A percentile compares a stretch with the other conserved stretches of the same genome.
These are phyloP conservation scores for Tor tambroides DNA, from an alignment of 2,113 vertebrate genomes.

Conservation along the genomic window DNA sequence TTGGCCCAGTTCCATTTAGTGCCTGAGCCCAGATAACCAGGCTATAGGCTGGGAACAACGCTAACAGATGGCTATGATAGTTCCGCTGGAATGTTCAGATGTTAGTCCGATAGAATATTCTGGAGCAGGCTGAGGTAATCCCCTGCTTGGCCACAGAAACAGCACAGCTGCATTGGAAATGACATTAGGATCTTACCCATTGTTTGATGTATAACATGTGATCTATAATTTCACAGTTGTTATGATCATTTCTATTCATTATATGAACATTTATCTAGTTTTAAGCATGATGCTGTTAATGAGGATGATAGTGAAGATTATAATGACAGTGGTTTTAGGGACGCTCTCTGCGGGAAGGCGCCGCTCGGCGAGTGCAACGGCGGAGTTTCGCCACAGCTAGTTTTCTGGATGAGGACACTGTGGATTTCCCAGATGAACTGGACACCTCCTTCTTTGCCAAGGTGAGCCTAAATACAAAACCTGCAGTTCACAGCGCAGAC, in stretches of 20 bases:
- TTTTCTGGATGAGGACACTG: slow-evolving; percentile 92
- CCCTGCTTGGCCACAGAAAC: background rate
- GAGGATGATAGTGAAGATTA: slow-evolving; percentile 6
- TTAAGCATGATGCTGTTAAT: background rate
- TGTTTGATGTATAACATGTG: background rate
- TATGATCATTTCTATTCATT: background rate
- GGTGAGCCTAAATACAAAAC: slow-evolving; percentile 72
- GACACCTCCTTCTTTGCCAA: slow-evolving; percentile 98
- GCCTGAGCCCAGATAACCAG: slow-evolving; percentile 30
- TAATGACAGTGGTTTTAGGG: slow-evolving; percentile 43
- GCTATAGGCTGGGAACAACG: slow-evolving; percentile 12
- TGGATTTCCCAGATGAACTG: slow-evolving; percentile 92
- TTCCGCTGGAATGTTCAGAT: slow-evolving; percentile 50
- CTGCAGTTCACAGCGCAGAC: background rate
- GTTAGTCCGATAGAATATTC: slow-evolving; percentile 38
- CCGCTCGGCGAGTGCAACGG: slow-evolving; percentile 79
- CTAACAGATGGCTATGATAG: slow-evolving; percentile 51
- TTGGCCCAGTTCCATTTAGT: slow-evolving; percentile 31
- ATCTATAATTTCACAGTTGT: background rate
- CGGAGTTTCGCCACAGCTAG: slow-evolving; percentile 94
- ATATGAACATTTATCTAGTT: background rate
- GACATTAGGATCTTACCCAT: background rate
- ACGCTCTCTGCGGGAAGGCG: slow-evolving; percentile 82
- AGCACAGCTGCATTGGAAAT: background rate
- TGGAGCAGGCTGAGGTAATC: slow-evolving; percentile 29